Conservation (phyloP, 2,797 vertebrate species). For the Gallirallus australis region DNA sequence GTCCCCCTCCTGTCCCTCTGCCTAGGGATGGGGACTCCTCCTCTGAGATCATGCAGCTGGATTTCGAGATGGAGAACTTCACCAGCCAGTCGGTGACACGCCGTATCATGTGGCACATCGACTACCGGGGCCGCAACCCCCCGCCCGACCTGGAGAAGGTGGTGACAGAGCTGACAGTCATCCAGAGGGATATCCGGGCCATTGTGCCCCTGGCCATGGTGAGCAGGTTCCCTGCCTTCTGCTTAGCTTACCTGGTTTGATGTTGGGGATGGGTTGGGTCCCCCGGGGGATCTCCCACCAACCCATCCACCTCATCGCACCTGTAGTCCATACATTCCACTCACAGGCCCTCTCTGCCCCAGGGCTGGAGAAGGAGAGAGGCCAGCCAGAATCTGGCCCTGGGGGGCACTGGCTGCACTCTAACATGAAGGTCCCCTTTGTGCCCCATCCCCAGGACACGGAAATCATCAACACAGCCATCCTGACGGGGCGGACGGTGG, state of each 20-base stretch:
- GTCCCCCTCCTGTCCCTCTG: not conserved
- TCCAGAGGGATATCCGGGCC: slow-evolving; percentile 95
- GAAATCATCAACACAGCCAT: slow-evolving; percentile 99
- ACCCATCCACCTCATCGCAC: accelerated
- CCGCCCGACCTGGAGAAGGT: slow-evolving; percentile 92
- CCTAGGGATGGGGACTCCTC: slow-evolving; percentile 84
- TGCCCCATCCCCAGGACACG: slow-evolving; percentile 83
- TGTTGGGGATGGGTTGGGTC: not conserved
- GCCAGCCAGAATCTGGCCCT: not conserved
- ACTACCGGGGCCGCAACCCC: slow-evolving; percentile 91
- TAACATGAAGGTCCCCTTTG: accelerated
- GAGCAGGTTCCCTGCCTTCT: slow-evolving; percentile 54
- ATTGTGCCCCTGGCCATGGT: slow-evolving; percentile 98
- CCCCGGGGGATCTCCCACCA: not conserved
- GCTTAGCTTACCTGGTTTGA: not conserved
- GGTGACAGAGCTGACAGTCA: slow-evolving; percentile 94
- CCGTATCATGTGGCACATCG: slow-evolving; percentile 98
- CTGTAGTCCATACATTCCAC: not conserved
- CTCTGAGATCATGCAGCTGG: slow-evolving; percentile 94
- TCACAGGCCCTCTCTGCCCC: not conserved
- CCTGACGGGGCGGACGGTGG: slow-evolving; percentile 94
- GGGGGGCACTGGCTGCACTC: not conserved
- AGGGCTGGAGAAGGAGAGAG: not conserved
- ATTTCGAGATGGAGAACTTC: slow-evolving; percentile 99
- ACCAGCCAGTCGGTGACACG: slow-evolving; percentile 97